Evolutionary conservation across 1,140 invertebrate species (phyloP).

Genomic region (Hylaeus volcanicus): DNA sequence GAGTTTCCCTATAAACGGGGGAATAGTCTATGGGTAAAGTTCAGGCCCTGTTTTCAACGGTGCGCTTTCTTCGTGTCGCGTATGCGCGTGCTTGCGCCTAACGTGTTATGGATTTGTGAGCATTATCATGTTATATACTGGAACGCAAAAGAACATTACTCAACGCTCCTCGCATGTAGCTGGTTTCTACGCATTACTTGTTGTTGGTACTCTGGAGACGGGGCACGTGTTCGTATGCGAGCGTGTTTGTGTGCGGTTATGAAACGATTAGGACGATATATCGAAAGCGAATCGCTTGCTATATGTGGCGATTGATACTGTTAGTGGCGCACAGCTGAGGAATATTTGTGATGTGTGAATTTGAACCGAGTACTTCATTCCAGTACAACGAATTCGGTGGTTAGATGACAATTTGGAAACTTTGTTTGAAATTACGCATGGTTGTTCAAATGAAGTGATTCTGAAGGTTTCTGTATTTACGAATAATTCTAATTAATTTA

Average conservation of each 20-base stretch:
- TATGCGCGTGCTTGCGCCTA: conserved; percentile 9
- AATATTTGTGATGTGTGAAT: no score
- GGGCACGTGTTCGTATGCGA: neutral
- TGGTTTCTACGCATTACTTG: conserved; percentile 9
- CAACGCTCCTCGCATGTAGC: conserved; percentile 22
- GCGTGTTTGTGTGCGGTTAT: neutral
- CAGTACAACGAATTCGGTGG: no score
- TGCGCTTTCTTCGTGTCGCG: neutral
- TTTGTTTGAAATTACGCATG: no score
- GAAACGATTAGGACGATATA: neutral
- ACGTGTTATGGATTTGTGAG: conserved; percentile 76
- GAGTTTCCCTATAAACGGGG: no score
- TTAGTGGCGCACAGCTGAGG: neutral
- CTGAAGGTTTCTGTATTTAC: no score
- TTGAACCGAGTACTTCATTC: no score
- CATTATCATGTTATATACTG: conserved; percentile 48
- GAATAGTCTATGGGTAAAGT: no score
- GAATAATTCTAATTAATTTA: no score
- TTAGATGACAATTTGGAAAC: no score
- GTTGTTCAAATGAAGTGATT: no score
- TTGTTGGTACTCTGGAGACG: conserved; percentile 11
- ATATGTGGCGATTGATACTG: neutral
- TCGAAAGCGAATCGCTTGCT: conserved; percentile 24
- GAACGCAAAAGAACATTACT: conserved; percentile 27
- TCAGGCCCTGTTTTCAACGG: neutral